Percentiles rank a stretch among this genome's conserved stretches.
Evolutionary conservation across 2,888 invertebrate species (phyloP).

Genomic region (Drosophila nr. perissopoda): DNA sequence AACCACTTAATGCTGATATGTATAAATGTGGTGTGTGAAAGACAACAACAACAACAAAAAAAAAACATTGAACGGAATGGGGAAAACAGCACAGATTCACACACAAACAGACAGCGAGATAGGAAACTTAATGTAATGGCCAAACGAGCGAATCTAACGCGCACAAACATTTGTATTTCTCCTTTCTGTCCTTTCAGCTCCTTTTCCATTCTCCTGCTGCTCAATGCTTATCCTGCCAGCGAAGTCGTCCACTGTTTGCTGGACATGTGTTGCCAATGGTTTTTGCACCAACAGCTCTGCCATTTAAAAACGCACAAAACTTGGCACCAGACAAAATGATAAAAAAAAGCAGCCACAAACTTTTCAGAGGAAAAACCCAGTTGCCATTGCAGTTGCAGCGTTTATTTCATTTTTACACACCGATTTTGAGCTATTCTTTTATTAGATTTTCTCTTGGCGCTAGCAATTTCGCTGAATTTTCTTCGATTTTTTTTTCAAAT

Average conservation of each 20-base stretch:
- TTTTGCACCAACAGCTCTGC: constrained; percentile 66
- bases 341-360: constrained; percentile 34
- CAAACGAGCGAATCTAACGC: constrained; percentile 55
- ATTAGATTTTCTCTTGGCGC: constrained; percentile 69
- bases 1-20: constrained; percentile 75
- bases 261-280: constrained; percentile 82
- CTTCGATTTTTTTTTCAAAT: constrained; percentile 16
- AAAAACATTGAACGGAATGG: neutral
- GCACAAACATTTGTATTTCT: constrained; percentile 65
- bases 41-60: constrained; percentile 2
- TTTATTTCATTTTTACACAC: constrained; percentile 80
- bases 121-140: constrained; percentile 75
- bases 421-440: constrained; percentile 79
- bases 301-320: constrained; percentile 76
- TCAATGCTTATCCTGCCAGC: constrained; percentile 26
- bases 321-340: constrained; percentile 40
- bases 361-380: constrained; percentile 56
- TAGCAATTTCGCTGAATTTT: constrained; percentile 42
- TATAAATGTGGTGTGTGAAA: constrained; percentile 47
- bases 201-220: constrained; percentile 5
- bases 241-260: constrained; percentile 41
- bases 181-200: constrained; percentile 11
- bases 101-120: constrained; percentile 37
- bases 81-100: constrained; percentile 12
- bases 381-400: constrained; percentile 56